Evolutionary conservation across 2,888 invertebrate species (phyloP).

Genomic region (Hanleya hanleyi): DNA sequence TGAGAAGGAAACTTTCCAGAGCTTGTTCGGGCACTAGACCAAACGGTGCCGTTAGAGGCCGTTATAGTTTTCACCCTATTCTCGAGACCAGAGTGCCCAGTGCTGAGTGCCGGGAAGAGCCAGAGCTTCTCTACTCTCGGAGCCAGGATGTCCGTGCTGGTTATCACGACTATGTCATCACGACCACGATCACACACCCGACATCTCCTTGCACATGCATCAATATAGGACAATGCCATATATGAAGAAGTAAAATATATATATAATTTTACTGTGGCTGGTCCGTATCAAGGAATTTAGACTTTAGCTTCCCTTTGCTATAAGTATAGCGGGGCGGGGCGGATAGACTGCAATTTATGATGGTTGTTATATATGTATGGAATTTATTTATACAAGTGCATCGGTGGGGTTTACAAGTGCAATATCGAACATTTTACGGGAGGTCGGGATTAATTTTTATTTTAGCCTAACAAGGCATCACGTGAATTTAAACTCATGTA

Average conservation of each 20-base stretch:
- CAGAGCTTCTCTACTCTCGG: too few species aligned
- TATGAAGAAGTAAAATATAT: not conserved
- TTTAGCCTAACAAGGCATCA: not conserved
- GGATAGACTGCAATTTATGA: not conserved
- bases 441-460: not conserved
- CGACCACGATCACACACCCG: too few species aligned
- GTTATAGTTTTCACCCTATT: too few species aligned
- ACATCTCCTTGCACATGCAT: not conserved
- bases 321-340: not conserved
- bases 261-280: not conserved
- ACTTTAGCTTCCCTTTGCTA: not conserved
- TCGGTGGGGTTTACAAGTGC: not conserved
- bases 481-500: not conserved
- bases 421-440: not conserved
- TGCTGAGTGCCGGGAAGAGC: not conserved
- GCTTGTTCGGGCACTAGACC: not conserved
- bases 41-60: too few species aligned
- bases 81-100: not conserved
- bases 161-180: too few species aligned
- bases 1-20: not conserved
- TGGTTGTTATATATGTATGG: not conserved
- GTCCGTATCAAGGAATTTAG: not conserved
- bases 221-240: not conserved
- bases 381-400: conserved; percentile 7
- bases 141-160: too few species aligned